Evolutionary conservation across 2,113 vertebrate species (phyloP).

Genomic region (Procavia capensis): DNA sequence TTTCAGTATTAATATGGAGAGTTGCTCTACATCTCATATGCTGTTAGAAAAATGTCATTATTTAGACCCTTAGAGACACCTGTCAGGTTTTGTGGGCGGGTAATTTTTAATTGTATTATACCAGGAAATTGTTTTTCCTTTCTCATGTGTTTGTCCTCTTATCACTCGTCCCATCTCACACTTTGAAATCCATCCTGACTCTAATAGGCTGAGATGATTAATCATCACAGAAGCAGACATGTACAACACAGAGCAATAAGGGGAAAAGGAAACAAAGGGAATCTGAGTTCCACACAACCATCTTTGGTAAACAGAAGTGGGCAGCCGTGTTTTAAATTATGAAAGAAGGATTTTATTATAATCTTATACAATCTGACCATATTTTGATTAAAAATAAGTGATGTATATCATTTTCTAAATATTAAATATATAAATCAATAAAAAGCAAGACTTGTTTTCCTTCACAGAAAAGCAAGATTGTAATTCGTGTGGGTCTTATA

Average conservation of each 20-base stretch:
- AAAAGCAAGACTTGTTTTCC: background rate
- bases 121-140: constrained; percentile 66
- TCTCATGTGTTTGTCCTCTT: constrained; percentile 25
- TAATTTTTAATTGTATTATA: constrained; percentile 56
- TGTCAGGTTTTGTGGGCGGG: background rate
- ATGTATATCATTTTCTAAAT: background rate
- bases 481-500: background rate
- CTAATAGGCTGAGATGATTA: constrained; percentile 26
- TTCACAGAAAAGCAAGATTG: background rate
- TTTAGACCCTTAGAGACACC: constrained; percentile 49
- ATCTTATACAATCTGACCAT: background rate
- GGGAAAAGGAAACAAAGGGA: background rate
- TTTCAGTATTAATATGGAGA: background rate
- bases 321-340: background rate
- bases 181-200: constrained; percentile 45
- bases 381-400: background rate
- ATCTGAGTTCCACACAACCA: background rate
- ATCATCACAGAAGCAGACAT: constrained; percentile 16
- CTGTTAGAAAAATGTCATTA: constrained; percentile 2
- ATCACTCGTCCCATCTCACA: constrained; percentile 29
- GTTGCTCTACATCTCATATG: background rate
- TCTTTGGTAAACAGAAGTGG: background rate
- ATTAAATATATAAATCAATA: background rate
- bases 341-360: background rate
- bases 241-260: constrained; percentile 13